Conservation (phyloP, 1,140 invertebrate species). For the Achatina immaculata region DNA sequence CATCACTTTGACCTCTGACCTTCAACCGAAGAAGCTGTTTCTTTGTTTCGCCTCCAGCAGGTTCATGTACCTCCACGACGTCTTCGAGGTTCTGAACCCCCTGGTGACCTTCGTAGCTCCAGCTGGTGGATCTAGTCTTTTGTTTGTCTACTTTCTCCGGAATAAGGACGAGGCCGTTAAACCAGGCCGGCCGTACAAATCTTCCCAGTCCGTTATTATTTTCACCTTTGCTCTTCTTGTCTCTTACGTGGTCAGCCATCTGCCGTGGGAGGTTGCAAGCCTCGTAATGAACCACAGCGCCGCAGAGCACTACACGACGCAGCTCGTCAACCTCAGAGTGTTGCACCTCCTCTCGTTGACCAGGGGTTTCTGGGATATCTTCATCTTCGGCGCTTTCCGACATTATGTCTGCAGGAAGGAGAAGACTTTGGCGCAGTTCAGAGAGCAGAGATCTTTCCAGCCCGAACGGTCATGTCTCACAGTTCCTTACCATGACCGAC, state of each 20-base stretch:
- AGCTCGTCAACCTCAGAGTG: slow-evolving; percentile 36
- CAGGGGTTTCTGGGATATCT: slow-evolving; percentile 54
- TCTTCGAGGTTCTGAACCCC: slow-evolving; percentile 48
- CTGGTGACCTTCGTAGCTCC: slow-evolving; percentile 50
- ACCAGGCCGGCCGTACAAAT: slow-evolving; percentile 42
- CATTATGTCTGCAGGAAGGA: slow-evolving; percentile 55
- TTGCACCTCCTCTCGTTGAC: slow-evolving; percentile 45
- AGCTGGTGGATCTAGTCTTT: background rate
- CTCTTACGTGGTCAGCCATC: slow-evolving; percentile 42
- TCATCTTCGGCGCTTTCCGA: slow-evolving; percentile 53
- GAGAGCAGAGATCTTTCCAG: slow-evolving; percentile 35
- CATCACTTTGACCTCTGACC: background rate
- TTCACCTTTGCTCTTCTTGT: slow-evolving; percentile 48
- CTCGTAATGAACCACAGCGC: slow-evolving; percentile 37
- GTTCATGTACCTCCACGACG: slow-evolving; percentile 45
- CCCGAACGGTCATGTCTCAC: slow-evolving; percentile 18
- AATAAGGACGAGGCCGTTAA: slow-evolving; percentile 12
- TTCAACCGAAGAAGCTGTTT: background rate
- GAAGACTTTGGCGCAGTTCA: slow-evolving; percentile 39
- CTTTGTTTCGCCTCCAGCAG: slow-evolving; percentile 44
- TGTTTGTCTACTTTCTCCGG: slow-evolving; percentile 35
- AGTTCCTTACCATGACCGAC: slow-evolving; percentile 8
- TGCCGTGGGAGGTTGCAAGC: slow-evolving; percentile 46
- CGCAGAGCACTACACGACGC: background rate
- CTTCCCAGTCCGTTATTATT: slow-evolving; percentile 49